Evolutionary conservation across 2,888 invertebrate species (phyloP).

Genomic region (Cantharis lateralis): DNA sequence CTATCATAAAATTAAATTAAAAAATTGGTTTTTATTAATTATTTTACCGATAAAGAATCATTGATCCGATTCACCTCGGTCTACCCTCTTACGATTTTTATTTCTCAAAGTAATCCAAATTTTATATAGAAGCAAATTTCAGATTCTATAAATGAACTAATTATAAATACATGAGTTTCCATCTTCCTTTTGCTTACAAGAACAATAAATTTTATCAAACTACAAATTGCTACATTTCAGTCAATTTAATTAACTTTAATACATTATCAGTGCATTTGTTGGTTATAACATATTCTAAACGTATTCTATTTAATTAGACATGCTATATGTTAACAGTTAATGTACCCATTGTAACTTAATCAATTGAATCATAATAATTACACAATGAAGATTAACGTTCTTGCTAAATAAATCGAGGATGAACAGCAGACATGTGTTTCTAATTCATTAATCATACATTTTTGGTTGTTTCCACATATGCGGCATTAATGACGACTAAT

Average conservation of each 20-base stretch:
- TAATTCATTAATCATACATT: background rate
- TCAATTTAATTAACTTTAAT: background rate
- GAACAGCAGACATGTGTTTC: background rate
- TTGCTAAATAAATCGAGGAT: background rate
- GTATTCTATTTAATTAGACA: background rate
- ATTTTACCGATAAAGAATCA: too few relatives aligned
- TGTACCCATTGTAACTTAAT: background rate
- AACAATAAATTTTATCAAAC: background rate
- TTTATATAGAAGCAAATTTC: too few relatives aligned
- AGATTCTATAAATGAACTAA: too few relatives aligned
- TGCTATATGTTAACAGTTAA: background rate
- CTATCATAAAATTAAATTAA: too few relatives aligned
- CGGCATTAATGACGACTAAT: background rate
- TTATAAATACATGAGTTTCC: too few relatives aligned
- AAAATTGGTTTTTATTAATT: too few relatives aligned
- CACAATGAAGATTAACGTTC: background rate
- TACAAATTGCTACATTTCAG: background rate
- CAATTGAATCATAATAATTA: background rate
- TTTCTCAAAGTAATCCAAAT: too few relatives aligned
- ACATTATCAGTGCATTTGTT: background rate
- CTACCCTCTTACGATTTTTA: too few relatives aligned
- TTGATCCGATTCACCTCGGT: too few relatives aligned
- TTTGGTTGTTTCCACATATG: background rate
- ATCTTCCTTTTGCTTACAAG: background rate
- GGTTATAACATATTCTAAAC: background rate